A percentile compares a stretch with the other conserved stretches of the same genome.
These are phyloP conservation scores for Euphydryas editha DNA, from an alignment of 2,888 invertebrate species.

Conservation along the genomic window DNA sequence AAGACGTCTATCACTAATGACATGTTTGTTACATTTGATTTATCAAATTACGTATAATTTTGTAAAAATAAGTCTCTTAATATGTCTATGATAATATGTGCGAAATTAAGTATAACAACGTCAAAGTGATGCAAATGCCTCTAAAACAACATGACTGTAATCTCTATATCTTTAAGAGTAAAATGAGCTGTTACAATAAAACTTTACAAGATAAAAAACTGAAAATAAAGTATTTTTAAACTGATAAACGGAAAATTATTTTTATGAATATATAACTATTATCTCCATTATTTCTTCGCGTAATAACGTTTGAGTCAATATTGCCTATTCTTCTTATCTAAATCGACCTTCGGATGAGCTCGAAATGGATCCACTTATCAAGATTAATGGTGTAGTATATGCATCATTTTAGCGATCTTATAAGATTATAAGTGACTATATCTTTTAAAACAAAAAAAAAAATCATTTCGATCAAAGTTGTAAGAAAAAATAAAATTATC, in stretches of 20 bases:
- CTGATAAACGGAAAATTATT: no score
- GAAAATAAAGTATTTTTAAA: not conserved
- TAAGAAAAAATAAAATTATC: constrained; percentile 15
- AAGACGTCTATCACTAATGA: constrained; percentile 41
- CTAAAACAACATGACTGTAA: no score
- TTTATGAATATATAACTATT: not conserved
- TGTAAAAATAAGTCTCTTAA: not conserved
- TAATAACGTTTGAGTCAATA: constrained; percentile 21
- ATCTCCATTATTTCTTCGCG: not conserved
- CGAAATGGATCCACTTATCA: constrained; percentile 66
- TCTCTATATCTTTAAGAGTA: no score
- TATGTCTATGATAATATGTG: no score
- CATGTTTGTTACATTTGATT: constrained; percentile 31
- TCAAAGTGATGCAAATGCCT: no score
- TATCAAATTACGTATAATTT: constrained; percentile 3
- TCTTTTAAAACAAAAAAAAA: constrained; percentile 9
- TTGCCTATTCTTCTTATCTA: constrained; percentile 60
- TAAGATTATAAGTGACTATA: constrained; percentile 26
- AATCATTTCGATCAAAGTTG: constrained; percentile 22
- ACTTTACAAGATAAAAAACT: not conserved
- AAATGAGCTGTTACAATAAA: not conserved
- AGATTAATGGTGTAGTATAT: constrained; percentile 62
- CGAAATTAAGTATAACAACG: no score
- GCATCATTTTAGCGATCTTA: constrained; percentile 46
- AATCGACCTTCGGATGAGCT: constrained; percentile 67